A percentile compares a stretch with the other conserved stretches of the same genome.
These are phyloP conservation scores for Xiphias gladius DNA, from an alignment of 2,113 vertebrate species.

Conservation along the genomic window DNA sequence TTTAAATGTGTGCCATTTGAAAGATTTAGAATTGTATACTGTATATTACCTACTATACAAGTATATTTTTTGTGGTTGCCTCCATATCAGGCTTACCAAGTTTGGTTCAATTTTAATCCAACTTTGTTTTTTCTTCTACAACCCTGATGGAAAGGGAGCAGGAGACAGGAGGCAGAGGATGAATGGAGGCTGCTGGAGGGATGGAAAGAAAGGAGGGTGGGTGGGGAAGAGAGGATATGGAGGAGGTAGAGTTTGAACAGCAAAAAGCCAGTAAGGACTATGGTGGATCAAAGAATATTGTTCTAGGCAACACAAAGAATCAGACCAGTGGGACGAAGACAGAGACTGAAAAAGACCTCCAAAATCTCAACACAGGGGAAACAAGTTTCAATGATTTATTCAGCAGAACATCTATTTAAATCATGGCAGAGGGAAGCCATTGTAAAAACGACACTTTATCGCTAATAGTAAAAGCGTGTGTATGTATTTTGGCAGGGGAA, in stretches of 20 bases:
- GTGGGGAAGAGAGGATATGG: conserved; percentile 8
- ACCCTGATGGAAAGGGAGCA: background rate
- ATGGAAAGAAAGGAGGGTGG: conserved; percentile 12
- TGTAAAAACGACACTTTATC: conserved; percentile 38
- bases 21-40: background rate
- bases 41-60: background rate
- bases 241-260: conserved; percentile 43
- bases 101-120: conserved; percentile 13
- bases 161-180: conserved; percentile 7
- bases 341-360: conserved; percentile 20
- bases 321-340: conserved; percentile 44
- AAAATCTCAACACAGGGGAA: conserved; percentile 37
- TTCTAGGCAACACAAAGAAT: conserved; percentile 52
- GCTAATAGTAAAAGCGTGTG: conserved; percentile 28
- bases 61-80: background rate
- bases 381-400: conserved; percentile 54
- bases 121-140: conserved; percentile 10
- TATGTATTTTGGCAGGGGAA: conserved; percentile 31
- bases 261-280: conserved; percentile 44
- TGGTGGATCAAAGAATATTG: conserved; percentile 58
- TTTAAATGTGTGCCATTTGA: background rate
- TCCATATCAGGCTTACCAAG: background rate
- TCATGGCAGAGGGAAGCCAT: conserved; percentile 5
- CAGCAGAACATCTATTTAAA: conserved; percentile 46
- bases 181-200: conserved; percentile 16